These are phyloP conservation scores for Nasonovia ribisnigri DNA, from an alignment of 2,888 invertebrate genomes.

Conservation along the genomic window DNA sequence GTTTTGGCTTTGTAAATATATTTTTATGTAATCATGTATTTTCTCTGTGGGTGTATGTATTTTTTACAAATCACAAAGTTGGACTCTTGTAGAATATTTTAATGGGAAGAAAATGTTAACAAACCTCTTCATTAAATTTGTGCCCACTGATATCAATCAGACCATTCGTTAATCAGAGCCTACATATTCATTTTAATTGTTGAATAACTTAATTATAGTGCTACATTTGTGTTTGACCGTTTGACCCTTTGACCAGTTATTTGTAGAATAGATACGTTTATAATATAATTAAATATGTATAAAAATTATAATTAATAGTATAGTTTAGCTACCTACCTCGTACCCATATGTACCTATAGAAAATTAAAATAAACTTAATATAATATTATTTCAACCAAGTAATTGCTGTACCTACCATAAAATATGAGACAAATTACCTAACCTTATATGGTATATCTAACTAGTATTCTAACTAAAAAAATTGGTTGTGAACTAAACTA, in stretches of 20 bases:
- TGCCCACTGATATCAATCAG: not conserved
- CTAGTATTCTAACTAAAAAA: no score
- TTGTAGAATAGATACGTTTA: not conserved
- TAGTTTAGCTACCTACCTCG: not conserved
- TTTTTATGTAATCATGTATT: not conserved
- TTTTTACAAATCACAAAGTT: not conserved
- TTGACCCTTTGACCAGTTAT: not conserved
- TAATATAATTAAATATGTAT: not conserved
- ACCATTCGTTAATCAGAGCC: not conserved
- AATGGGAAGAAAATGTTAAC: not conserved
- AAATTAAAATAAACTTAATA: not conserved
- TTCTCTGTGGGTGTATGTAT: not conserved
- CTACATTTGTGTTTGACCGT: not conserved
- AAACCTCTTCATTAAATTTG: not conserved
- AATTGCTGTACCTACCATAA: not conserved
- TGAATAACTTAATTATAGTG: not conserved
- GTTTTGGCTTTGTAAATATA: not conserved
- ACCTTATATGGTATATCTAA: no score
- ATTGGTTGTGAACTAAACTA: no score
- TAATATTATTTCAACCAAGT: not conserved
- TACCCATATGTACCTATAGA: not conserved
- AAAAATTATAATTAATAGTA: not conserved
- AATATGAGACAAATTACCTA: not conserved
- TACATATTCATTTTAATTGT: not conserved
- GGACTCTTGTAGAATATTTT: not conserved